phyloP scores from a whole-genome alignment of 2,797 vertebrate genomes.

The Chiropotes sagulatus region DNA sequence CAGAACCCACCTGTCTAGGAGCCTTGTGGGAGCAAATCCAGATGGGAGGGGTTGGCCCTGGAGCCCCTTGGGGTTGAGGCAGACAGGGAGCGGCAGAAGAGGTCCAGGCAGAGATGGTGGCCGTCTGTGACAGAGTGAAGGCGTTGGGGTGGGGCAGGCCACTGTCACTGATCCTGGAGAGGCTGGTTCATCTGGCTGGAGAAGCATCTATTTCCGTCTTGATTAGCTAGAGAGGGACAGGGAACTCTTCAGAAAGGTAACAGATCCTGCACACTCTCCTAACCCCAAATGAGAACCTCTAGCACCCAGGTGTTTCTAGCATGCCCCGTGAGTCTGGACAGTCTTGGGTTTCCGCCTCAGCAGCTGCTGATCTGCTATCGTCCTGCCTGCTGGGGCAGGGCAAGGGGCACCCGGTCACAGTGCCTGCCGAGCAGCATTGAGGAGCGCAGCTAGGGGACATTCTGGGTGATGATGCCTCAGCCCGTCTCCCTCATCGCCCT shows the following conservation, averaged over 20 bases:
- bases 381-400: neutral
- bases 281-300: neutral
- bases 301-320: neutral
- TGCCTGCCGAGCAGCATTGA: neutral
- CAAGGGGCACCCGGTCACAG: too few relatives aligned
- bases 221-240: too few relatives aligned
- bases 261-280: too few relatives aligned
- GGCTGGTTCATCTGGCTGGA: neutral
- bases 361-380: neutral
- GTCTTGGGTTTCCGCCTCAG: neutral
- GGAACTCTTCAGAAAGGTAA: neutral
- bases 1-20: neutral
- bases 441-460: neutral
- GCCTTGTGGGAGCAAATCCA: neutral
- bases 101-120: neutral
- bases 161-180: neutral
- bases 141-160: neutral
- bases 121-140: neutral
- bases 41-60: neutral
- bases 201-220: neutral
- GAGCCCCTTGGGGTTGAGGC: neutral
- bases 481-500: neutral
- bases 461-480: neutral
- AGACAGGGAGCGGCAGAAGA: neutral
- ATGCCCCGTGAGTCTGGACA: neutral